phyloP scores from a whole-genome alignment of 2,797 vertebrate species.

The Lepus townsendii region DNA sequence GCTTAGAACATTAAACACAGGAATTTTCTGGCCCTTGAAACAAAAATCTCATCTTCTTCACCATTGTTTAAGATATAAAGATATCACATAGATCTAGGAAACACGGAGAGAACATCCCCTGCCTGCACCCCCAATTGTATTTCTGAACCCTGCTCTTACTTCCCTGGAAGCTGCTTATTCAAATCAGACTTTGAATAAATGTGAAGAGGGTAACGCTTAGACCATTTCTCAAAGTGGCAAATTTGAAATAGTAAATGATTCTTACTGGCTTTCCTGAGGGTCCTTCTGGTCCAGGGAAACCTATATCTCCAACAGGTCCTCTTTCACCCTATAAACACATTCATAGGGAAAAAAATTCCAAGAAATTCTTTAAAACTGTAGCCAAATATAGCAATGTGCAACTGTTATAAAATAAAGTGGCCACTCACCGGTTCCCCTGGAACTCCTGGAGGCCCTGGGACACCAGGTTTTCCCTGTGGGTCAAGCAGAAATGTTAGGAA shows the following conservation, averaged over 20 bases:
- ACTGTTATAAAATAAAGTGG: neutral
- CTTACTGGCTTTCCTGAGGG: slow-evolving; percentile 95
- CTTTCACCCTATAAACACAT: slow-evolving; percentile 93
- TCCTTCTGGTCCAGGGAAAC: slow-evolving; percentile 98
- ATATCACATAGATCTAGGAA: neutral
- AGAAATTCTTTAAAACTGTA: neutral
- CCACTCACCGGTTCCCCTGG: slow-evolving; percentile 97
- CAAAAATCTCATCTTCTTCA: neutral
- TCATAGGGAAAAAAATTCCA: slow-evolving; percentile 70
- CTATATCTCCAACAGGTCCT: slow-evolving; percentile 96
- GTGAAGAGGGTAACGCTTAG: neutral
- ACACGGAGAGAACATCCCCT: neutral
- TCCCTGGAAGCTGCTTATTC: slow-evolving; percentile 7
- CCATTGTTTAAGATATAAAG: slow-evolving; percentile 17
- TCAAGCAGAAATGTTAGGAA: slow-evolving; percentile 46
- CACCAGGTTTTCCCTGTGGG: slow-evolving; percentile 94
- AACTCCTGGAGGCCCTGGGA: slow-evolving; percentile 93
- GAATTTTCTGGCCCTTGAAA: slow-evolving; percentile 13
- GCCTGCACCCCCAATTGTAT: neutral
- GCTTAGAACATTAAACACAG: slow-evolving; percentile 5
- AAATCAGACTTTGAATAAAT: slow-evolving; percentile 37
- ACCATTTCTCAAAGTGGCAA: neutral
- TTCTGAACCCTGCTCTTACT: neutral
- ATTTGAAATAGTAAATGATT: slow-evolving; percentile 24
- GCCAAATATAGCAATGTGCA: fast-evolving